These are phyloP conservation scores for Caenorhabditis angaria DNA, from an alignment of 2,888 invertebrate species.

Conservation along the genomic window DNA sequence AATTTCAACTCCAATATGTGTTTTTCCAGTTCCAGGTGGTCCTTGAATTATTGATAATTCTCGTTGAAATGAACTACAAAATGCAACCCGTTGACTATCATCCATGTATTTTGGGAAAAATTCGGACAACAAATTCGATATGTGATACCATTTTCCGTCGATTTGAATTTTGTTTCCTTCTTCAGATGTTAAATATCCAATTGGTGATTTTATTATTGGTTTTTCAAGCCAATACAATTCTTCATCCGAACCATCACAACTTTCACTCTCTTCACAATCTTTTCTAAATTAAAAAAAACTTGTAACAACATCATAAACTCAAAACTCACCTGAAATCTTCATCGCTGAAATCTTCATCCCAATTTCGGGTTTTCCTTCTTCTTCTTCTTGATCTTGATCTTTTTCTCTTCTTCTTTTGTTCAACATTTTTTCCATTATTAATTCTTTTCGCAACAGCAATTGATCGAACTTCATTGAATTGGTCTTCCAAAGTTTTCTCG, in stretches of 20 bases:
- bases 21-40: slow-evolving; percentile 82
- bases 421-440: slow-evolving; percentile 12
- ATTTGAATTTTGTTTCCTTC: slow-evolving; percentile 36
- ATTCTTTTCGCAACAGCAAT: neutral
- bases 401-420: slow-evolving; percentile 9
- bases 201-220: slow-evolving; percentile 18
- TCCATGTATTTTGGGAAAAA: slow-evolving; percentile 76
- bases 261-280: neutral
- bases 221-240: slow-evolving; percentile 8
- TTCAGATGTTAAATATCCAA: slow-evolving; percentile 10
- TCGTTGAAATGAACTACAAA: slow-evolving; percentile 79
- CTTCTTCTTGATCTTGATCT: neutral
- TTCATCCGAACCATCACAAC: neutral
- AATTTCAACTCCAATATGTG: slow-evolving; percentile 56
- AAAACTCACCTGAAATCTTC: slow-evolving; percentile 3
- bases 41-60: slow-evolving; percentile 86
- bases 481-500: slow-evolving; percentile 6
- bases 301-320: neutral
- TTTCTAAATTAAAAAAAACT: neutral
- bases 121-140: slow-evolving; percentile 55
- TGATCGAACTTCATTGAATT: slow-evolving; percentile 14
- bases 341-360: slow-evolving; percentile 1
- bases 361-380: neutral
- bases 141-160: slow-evolving; percentile 24
- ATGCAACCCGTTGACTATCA: slow-evolving; percentile 79